These are phyloP conservation scores for Quiscalus mexicanus DNA, from an alignment of 2,113 vertebrate genomes.

Conservation along the genomic window DNA sequence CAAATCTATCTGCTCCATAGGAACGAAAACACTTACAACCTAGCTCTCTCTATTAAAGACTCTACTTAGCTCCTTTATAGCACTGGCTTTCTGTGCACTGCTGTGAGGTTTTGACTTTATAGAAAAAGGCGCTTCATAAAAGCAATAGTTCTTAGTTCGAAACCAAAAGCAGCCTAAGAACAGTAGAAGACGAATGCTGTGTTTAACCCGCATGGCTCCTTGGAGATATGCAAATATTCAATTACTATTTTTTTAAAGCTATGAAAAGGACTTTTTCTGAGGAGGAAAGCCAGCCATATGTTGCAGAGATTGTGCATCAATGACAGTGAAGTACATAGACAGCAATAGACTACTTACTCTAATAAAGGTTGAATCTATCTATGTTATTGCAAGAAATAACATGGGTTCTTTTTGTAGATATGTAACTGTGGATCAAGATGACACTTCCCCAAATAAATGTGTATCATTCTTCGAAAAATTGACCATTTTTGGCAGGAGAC, in stretches of 20 bases:
- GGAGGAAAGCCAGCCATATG: conserved; percentile 9
- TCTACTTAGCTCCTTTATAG: conserved; percentile 82
- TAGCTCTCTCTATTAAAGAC: conserved; percentile 81
- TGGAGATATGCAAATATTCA: conserved; percentile 80
- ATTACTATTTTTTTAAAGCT: conserved; percentile 53
- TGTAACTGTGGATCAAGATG: conserved; percentile 12
- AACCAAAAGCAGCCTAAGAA: conserved; percentile 79
- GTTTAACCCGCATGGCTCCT: conserved; percentile 70
- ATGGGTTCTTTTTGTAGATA: conserved; percentile 21
- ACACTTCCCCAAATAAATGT: conserved; percentile 23
- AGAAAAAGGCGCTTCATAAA: conserved; percentile 80
- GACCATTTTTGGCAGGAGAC: neutral
- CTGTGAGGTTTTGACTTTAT: conserved; percentile 83
- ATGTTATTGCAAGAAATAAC: conserved; percentile 43
- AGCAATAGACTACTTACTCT: conserved; percentile 46
- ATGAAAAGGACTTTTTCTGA: neutral
- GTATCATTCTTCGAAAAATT: neutral
- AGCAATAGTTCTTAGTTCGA: conserved; percentile 78
- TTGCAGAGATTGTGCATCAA: conserved; percentile 46
- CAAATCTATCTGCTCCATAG: conserved; percentile 84
- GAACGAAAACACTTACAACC: conserved; percentile 84
- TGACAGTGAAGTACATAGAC: conserved; percentile 28
- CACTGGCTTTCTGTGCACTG: conserved; percentile 79
- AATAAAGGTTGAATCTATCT: conserved; percentile 48
- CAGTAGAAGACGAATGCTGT: conserved; percentile 73